A percentile compares a stretch with the other conserved stretches of the same genome.
Evolutionary conservation across 1,140 invertebrate genomes (phyloP).

Genomic region (Orussus abietinus): DNA sequence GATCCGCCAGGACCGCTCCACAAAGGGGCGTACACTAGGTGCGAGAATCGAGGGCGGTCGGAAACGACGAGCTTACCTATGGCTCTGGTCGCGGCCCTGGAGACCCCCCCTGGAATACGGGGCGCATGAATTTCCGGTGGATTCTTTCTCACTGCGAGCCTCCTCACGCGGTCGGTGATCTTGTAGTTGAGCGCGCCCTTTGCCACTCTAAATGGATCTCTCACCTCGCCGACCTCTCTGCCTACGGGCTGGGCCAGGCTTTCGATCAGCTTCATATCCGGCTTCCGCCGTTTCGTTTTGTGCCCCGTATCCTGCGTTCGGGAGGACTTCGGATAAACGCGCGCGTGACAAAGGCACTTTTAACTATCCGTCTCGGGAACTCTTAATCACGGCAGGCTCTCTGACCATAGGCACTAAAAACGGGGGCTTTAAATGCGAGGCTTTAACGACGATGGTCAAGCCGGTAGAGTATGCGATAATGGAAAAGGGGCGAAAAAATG

Average conservation of each 20-base stretch:
- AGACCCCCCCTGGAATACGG: constrained; percentile 23
- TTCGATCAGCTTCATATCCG: constrained; percentile 18
- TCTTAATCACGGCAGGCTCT: too few species aligned
- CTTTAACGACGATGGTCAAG: too few species aligned
- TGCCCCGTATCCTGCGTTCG: too few species aligned
- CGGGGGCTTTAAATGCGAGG: too few species aligned
- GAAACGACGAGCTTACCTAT: constrained; percentile 17
- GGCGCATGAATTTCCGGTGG: constrained; percentile 1
- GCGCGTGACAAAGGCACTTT: too few species aligned
- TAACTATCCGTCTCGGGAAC: too few species aligned
- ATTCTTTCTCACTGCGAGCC: constrained; percentile 14
- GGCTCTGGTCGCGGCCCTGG: constrained; percentile 20
- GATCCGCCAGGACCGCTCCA: neutral
- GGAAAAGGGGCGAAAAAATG: too few species aligned
- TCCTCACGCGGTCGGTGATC: constrained; percentile 21
- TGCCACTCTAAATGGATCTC: constrained; percentile 27
- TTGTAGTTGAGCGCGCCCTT: constrained; percentile 27
- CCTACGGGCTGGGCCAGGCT: constrained; percentile 21
- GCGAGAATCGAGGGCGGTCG: too few species aligned
- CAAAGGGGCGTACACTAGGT: neutral
- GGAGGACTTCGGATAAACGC: too few species aligned
- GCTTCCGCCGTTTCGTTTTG: constrained; percentile 16
- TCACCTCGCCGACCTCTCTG: constrained; percentile 8
- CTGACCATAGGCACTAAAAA: too few species aligned
- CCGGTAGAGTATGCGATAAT: too few species aligned